phyloP scores from a whole-genome alignment of 2,888 invertebrate species.

The Zaprionus bogoriensis region DNA sequence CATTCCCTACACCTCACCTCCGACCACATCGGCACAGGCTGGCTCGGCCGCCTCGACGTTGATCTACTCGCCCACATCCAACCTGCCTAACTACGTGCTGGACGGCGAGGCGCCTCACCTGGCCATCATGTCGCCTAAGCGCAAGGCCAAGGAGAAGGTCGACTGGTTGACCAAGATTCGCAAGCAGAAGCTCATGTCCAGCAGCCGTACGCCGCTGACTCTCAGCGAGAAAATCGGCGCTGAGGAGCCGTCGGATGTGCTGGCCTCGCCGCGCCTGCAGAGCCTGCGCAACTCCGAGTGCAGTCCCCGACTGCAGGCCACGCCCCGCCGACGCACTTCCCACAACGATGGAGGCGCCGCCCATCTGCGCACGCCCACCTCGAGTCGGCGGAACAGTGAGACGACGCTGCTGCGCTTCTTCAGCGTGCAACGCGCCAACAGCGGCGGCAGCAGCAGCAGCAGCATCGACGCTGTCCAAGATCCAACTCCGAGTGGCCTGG shows the following conservation, averaged over 20 bases:
- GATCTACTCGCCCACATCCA: conserved; percentile 86
- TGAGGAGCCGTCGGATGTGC: conserved; percentile 52
- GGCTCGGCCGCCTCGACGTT: conserved; percentile 51
- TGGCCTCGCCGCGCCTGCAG: conserved; percentile 80
- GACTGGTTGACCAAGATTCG: conserved; percentile 89
- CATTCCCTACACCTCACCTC: conserved; percentile 61
- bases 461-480: conserved; percentile 25
- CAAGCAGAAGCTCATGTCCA: conserved; percentile 84
- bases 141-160: conserved; percentile 85
- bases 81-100: conserved; percentile 90
- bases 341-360: conserved; percentile 53
- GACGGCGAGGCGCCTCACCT: conserved; percentile 91
- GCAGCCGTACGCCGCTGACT: conserved; percentile 60
- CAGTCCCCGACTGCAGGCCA: conserved; percentile 67
- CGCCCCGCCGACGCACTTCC: conserved; percentile 75
- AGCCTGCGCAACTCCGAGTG: conserved; percentile 74
- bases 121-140: conserved; percentile 87
- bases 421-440: conserved; percentile 67
- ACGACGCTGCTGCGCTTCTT: conserved; percentile 82
- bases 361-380: conserved; percentile 80
- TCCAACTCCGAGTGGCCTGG: neutral
- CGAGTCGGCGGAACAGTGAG: conserved; percentile 81
- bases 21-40: conserved; percentile 45
- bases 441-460: neutral
- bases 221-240: conserved; percentile 75